These are phyloP conservation scores for Thamnophis sirtalis DNA, from an alignment of 2,113 vertebrate genomes.

Conservation along the genomic window DNA sequence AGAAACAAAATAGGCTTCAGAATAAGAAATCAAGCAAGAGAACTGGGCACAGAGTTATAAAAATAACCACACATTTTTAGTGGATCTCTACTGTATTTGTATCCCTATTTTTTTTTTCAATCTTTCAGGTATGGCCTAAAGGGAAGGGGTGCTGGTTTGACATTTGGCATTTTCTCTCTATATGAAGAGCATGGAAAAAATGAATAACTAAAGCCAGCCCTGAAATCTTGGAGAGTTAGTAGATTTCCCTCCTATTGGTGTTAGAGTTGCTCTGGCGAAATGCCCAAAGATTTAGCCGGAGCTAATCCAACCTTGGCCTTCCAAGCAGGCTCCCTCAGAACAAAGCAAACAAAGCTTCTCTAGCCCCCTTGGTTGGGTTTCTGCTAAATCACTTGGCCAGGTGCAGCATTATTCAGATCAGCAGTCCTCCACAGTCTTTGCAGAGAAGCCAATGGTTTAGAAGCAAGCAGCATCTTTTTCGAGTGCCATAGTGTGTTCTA, in stretches of 20 bases:
- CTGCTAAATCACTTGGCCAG: constrained; percentile 60
- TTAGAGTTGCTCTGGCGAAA: constrained; percentile 54
- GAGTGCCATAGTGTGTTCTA: constrained; percentile 17
- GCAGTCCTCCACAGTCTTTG: constrained; percentile 31
- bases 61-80: not conserved
- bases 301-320: constrained; percentile 63
- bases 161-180: constrained; percentile 26
- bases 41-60: not conserved
- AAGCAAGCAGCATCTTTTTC: constrained; percentile 27
- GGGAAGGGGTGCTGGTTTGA: constrained; percentile 1
- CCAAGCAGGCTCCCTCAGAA: constrained; percentile 56
- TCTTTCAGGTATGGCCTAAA: constrained; percentile 18
- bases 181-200: constrained; percentile 44
- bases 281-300: constrained; percentile 60
- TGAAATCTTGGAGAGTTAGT: constrained; percentile 35
- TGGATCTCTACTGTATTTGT: not conserved
- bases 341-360: constrained; percentile 64
- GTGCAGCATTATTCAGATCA: constrained; percentile 56
- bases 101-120: not conserved
- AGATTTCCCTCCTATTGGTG: constrained; percentile 34
- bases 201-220: constrained; percentile 40
- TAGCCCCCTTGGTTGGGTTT: constrained; percentile 10
- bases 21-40: not conserved
- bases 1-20: not conserved
- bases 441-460: constrained; percentile 25